Evolutionary conservation across 2,113 vertebrate species (phyloP).

Genomic region (Vidua macroura): DNA sequence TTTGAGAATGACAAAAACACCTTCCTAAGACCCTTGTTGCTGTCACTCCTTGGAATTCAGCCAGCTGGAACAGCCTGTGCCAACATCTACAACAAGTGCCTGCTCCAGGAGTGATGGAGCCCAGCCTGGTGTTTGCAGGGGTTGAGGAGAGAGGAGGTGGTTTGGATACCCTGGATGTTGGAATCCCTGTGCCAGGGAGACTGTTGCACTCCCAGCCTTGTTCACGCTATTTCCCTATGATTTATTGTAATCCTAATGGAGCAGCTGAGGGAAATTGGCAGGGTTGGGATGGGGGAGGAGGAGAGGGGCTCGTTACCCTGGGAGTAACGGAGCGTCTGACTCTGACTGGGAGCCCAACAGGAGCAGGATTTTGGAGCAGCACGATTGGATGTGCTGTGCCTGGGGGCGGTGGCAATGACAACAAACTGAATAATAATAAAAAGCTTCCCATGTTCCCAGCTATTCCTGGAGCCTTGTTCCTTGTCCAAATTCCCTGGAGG

Average conservation of each 20-base stretch:
- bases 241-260: not conserved
- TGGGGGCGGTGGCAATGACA: not conserved
- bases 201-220: not conserved
- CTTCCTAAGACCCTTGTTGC: not conserved
- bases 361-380: not conserved
- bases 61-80: not conserved
- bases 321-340: not conserved
- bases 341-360: not conserved
- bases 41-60: not conserved
- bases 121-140: not conserved
- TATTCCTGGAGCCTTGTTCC: not conserved
- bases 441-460: not conserved
- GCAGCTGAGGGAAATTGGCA: not conserved
- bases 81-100: not conserved
- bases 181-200: accelerated
- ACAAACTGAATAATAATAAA: not conserved
- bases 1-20: not conserved
- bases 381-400: not conserved
- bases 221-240: accelerated
- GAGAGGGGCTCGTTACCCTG: not conserved
- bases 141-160: not conserved
- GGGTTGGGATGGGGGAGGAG: not conserved
- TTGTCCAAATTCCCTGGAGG: not conserved
- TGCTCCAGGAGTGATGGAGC: not conserved
- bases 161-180: not conserved